Evolutionary conservation across 2,797 vertebrate genomes (phyloP).

Genomic region (Zalophus californianus): DNA sequence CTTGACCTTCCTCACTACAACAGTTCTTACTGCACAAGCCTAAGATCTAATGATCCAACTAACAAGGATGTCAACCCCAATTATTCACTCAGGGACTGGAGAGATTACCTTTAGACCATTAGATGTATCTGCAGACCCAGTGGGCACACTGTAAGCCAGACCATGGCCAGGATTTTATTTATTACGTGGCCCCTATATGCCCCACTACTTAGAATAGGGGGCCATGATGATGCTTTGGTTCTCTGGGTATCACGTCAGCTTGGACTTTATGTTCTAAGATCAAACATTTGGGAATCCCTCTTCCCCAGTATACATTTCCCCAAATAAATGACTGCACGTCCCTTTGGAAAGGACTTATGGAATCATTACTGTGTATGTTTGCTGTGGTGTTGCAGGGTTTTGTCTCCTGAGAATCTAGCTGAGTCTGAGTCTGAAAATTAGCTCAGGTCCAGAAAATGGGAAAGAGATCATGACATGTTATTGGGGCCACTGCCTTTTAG

Average conservation of each 20-base stretch:
- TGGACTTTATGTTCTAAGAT: neutral
- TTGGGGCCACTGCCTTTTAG: neutral
- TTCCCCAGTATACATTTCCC: neutral
- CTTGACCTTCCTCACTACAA: neutral
- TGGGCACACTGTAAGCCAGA: neutral
- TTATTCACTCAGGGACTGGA: neutral
- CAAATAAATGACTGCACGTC: neutral
- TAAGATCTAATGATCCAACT: neutral
- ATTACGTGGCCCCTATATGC: neutral
- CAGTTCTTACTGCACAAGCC: neutral
- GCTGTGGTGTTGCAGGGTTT: neutral
- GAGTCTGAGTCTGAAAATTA: neutral
- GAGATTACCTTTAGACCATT: neutral
- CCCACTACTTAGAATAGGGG: neutral
- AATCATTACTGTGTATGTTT: neutral
- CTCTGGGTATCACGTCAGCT: neutral
- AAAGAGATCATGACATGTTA: neutral
- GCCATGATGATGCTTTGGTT: neutral
- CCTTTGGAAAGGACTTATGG: neutral
- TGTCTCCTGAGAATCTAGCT: neutral
- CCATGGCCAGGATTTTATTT: neutral
- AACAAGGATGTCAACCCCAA: neutral
- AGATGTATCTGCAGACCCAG: neutral
- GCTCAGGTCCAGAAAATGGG: neutral
- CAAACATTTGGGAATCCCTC: neutral